phyloP scores from a whole-genome alignment of 1,140 invertebrate genomes.

The Diabrotica undecimpunctata region DNA sequence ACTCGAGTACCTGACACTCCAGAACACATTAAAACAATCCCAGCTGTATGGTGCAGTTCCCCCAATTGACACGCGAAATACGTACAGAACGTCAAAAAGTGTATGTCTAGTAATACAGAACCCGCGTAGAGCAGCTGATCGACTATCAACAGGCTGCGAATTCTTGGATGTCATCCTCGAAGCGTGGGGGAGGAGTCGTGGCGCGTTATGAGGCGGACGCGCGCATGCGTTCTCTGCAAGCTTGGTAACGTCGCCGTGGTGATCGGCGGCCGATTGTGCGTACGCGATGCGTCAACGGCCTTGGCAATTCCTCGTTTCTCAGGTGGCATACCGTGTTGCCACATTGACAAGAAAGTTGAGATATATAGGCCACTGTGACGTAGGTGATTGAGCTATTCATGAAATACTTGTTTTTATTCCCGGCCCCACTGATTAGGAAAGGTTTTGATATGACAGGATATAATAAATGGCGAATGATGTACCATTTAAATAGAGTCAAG shows the following conservation, averaged over 20 bases:
- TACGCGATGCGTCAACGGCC: constrained; percentile 39
- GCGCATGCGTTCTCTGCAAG: constrained; percentile 38
- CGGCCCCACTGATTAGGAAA: no score
- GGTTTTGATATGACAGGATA: no score
- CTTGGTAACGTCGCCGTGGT: constrained; percentile 39
- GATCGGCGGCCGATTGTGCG: constrained; percentile 39
- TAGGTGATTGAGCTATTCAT: background rate
- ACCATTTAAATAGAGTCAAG: no score
- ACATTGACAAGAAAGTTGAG: constrained; percentile 6
- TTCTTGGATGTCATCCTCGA: constrained; percentile 32
- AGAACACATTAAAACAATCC: constrained; percentile 32
- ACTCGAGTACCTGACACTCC: constrained; percentile 33
- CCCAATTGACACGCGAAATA: constrained; percentile 17
- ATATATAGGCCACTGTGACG: background rate
- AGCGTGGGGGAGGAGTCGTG: constrained; percentile 43
- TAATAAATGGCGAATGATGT: no score
- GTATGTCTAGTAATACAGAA: constrained; percentile 24
- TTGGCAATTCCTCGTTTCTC: constrained; percentile 27
- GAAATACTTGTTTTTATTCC: background rate
- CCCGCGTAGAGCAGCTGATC: constrained; percentile 37
- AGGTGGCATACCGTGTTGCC: constrained; percentile 10
- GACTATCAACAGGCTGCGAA: constrained; percentile 47
- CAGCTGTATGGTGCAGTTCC: constrained; percentile 16
- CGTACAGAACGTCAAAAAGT: constrained; percentile 18
- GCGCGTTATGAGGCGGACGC: constrained; percentile 42